phyloP scores from a whole-genome alignment of 1,140 invertebrate species.

The Metaphire vulgaris region DNA sequence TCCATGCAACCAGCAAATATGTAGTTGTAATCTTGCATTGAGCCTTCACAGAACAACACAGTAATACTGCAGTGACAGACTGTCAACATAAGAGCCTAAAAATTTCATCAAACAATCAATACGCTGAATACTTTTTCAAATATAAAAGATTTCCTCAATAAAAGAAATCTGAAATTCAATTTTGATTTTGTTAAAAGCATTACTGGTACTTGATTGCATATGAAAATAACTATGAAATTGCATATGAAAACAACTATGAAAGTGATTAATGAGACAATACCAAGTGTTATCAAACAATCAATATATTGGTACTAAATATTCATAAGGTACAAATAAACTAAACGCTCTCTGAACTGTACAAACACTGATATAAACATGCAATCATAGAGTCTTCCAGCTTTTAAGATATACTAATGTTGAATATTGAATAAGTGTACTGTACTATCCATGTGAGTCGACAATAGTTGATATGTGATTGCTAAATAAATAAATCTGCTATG shows the following conservation, averaged over 20 bases:
- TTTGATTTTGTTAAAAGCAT: too few species aligned
- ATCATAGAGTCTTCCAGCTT: background rate
- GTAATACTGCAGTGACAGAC: background rate
- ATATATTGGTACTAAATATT: too few species aligned
- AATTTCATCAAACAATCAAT: too few species aligned
- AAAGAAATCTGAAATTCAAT: too few species aligned
- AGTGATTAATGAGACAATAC: too few species aligned
- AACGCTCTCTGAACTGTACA: too few species aligned
- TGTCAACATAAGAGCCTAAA: constrained; percentile 3
- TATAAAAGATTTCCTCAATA: background rate
- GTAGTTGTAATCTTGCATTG: constrained; percentile 99
- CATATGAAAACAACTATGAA: too few species aligned
- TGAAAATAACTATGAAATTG: too few species aligned
- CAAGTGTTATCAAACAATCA: too few species aligned
- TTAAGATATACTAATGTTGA: background rate
- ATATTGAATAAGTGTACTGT: background rate
- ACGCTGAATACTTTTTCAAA: background rate
- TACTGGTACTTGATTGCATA: too few species aligned
- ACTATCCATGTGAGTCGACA: background rate
- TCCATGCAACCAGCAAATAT: constrained; percentile 97
- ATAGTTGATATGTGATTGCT: too few species aligned
- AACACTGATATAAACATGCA: constrained; percentile 49
- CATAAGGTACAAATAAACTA: too few species aligned
- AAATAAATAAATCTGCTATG: background rate
- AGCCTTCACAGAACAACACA: constrained; percentile 59